Evolutionary conservation across 2,113 vertebrate genomes (phyloP), one percentile per base, ranked within the genome.

Genomic region (Ageneiosus marmoratus): DNA sequence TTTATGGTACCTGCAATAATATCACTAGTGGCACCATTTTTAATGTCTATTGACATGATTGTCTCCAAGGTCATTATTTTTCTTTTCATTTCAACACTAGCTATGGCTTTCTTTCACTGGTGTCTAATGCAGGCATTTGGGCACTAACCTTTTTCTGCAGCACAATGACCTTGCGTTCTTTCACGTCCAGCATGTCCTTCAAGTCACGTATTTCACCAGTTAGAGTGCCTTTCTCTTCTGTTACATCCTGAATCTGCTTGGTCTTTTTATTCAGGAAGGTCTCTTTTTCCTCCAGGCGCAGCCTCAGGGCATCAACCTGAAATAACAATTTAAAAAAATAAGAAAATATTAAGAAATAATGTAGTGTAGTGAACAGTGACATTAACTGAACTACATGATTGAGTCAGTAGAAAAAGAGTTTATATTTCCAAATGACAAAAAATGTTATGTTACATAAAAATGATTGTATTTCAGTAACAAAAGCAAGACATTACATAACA

Each of bases 161-260:
- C 51, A 99, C 95, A 58, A 95, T 96, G 83, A 99, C 95, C 92
- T 99, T 99, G 87, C 97, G 95, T 92, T 99, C 98, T 89, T 99
- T 99, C 84, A 99, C 98, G 83, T 99, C 98, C 90, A 99, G 91
- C 98, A 99, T 99, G 87, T 99, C 97, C 91, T 99, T 99, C 95
- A 99, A 96, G 88, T 99, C 98, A 50, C 95, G 86, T 89, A 98
- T 98, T 90, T 99, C 98, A 84, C 97, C 97, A 0, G 95, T 96
- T 29, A 99, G 89, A 0, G 97, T 99, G 90, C 97, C 96, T 74
- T 99, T 99, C 90, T 99, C 98, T 88, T 99, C 98, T 0, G 95
- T 96, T 85, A 99, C 92, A 91, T 99, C 97, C 90, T 99, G 97
- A 69, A 99, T 93, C 94, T 99, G 97, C 88, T 99, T 98, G 12